Conservation (phyloP, 2,888 invertebrate species). For the Tortrix viridana region DNA sequence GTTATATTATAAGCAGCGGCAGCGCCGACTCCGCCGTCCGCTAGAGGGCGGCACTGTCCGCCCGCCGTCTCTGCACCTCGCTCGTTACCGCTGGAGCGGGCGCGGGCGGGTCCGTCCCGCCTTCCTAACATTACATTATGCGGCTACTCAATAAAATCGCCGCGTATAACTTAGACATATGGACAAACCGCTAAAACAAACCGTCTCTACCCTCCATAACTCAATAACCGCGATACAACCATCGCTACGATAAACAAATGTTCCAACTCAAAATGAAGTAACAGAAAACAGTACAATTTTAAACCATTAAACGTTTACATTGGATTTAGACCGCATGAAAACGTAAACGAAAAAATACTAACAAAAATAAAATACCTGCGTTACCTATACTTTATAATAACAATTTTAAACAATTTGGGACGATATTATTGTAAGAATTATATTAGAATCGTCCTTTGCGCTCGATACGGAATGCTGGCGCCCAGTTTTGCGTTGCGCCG, state of each 20-base stretch:
- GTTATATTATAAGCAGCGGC: constrained; percentile 40
- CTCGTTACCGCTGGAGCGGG: constrained; percentile 33
- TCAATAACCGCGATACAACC: constrained; percentile 35
- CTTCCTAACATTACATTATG: constrained; percentile 65
- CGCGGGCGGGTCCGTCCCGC: constrained; percentile 45
- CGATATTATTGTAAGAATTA: constrained; percentile 84
- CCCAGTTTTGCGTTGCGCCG: constrained; percentile 42
- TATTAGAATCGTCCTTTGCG: constrained; percentile 81
- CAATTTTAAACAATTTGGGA: constrained; percentile 79
- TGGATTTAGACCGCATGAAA: constrained; percentile 62
- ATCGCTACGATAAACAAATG: constrained; percentile 47
- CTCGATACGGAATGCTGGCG: constrained; percentile 69
- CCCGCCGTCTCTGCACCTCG: neutral
- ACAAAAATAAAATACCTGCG: constrained; percentile 76
- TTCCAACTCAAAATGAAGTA: constrained; percentile 52
- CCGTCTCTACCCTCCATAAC: constrained; percentile 56
- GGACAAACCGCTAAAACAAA: constrained; percentile 69
- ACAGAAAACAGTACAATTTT: constrained; percentile 61
- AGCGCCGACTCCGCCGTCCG: constrained; percentile 51
- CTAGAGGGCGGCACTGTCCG: constrained; percentile 47
- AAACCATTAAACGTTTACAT: constrained; percentile 42
- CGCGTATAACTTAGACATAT: constrained; percentile 75
- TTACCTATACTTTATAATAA: constrained; percentile 74
- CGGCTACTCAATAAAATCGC: constrained; percentile 82
- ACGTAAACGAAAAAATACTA: constrained; percentile 72